Evolutionary conservation across 1,140 invertebrate genomes (phyloP).

Genomic region (Drosophila hydei): DNA sequence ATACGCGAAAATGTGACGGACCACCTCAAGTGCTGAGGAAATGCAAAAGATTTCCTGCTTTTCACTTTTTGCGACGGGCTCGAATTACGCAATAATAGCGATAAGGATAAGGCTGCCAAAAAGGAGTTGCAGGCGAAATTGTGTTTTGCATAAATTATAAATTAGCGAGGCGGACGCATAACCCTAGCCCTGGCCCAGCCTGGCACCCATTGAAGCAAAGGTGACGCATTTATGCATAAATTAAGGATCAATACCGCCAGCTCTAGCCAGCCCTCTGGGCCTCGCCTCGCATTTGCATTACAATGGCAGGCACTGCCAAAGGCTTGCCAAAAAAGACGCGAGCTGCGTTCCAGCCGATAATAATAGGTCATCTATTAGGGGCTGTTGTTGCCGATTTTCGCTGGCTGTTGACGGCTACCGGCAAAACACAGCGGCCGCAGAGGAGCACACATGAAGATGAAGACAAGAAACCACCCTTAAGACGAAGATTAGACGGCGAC

Average conservation of each 20-base stretch:
- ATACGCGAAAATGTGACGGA: conserved; percentile 68
- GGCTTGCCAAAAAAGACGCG: conserved; percentile 66
- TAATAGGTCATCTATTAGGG: conserved; percentile 78
- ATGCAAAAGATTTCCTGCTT: conserved; percentile 54
- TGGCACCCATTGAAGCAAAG: conserved; percentile 54
- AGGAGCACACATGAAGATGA: conserved; percentile 11
- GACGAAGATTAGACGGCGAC: conserved; percentile 53
- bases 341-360: conserved; percentile 37
- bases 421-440: conserved; percentile 59
- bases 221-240: conserved; percentile 82
- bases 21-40: conserved; percentile 49
- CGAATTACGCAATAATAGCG: conserved; percentile 72
- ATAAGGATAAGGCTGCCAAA: conserved; percentile 32
- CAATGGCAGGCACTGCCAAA: conserved; percentile 55
- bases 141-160: conserved; percentile 81
- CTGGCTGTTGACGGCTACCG: conserved; percentile 66
- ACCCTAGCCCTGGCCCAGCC: conserved; percentile 3
- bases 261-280: conserved; percentile 36
- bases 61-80: conserved; percentile 45
- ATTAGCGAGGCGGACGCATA: conserved; percentile 61
- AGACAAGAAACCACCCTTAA: conserved; percentile 66
- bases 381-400: conserved; percentile 46
- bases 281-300: conserved; percentile 68
- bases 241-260: conserved; percentile 79
- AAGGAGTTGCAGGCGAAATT: conserved; percentile 44